These are phyloP conservation scores for Hydriomena furcata DNA, from an alignment of 2,888 invertebrate species.

Conservation along the genomic window DNA sequence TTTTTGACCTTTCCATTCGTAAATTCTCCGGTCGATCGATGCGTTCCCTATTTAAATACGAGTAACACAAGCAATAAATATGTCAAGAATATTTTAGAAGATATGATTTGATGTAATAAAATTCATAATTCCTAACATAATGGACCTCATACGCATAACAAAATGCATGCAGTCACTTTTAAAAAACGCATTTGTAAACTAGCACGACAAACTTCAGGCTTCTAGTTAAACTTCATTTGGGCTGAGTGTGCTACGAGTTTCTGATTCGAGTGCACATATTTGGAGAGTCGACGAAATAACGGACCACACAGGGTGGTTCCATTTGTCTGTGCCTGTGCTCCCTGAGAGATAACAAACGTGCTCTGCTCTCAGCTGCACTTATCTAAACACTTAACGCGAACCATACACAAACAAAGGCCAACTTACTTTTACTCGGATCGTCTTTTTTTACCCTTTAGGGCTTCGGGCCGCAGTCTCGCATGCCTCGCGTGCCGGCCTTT, in stretches of 20 bases:
- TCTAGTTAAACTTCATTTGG: conserved; percentile 39
- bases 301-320: conserved; percentile 81
- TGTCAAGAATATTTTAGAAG: conserved; percentile 9
- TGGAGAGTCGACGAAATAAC: conserved; percentile 68
- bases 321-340: conserved; percentile 72
- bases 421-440: conserved; percentile 77
- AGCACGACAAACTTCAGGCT: conserved; percentile 21
- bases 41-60: conserved; percentile 25
- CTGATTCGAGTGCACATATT: conserved; percentile 62
- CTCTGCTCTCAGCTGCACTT: conserved; percentile 77
- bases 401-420: conserved; percentile 80
- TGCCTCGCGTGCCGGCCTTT: conserved; percentile 74
- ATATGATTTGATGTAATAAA: conserved; percentile 3
- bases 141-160: conserved; percentile 20
- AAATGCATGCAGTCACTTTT: conserved; percentile 27
- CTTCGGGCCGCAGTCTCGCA: conserved; percentile 60
- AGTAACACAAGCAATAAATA: conserved; percentile 21
- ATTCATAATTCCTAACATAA: conserved; percentile 16
- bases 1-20: conserved; percentile 30
- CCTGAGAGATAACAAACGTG: conserved; percentile 79
- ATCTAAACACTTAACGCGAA: conserved; percentile 81
- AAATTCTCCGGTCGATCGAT: conserved; percentile 22
- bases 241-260: conserved; percentile 44
- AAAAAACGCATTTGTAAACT: conserved; percentile 18
- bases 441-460: conserved; percentile 76